Conservation (phyloP, 2,797 vertebrate genomes). For the Babyrousa celebensis region DNA sequence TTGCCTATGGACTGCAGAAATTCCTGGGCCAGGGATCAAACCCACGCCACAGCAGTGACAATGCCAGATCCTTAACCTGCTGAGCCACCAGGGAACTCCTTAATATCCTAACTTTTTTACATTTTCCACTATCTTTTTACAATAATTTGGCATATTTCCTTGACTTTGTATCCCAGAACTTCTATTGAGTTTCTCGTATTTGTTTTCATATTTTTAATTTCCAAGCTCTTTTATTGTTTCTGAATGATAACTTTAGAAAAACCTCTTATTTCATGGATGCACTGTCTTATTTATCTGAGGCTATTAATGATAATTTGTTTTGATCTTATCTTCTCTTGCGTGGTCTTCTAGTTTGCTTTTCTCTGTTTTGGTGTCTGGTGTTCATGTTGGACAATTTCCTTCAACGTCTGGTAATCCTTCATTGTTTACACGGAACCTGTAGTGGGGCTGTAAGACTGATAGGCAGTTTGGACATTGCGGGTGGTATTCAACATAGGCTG, state of each 20-base stretch:
- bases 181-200: background rate
- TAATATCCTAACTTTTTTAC: background rate
- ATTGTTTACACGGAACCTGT: background rate
- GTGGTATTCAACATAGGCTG: background rate
- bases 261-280: background rate
- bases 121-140: background rate
- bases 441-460: background rate
- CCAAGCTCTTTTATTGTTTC: background rate
- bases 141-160: background rate
- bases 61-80: too few species aligned
- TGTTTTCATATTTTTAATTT: slow-evolving; percentile 61
- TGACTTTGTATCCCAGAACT: background rate
- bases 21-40: too few species aligned
- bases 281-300: background rate
- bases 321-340: background rate
- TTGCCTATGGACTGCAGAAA: too few species aligned
- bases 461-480: background rate
- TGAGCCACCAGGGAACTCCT: too few species aligned
- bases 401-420: background rate
- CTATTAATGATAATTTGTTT: background rate
- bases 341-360: background rate
- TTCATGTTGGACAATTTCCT: background rate
- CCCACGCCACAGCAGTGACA: too few species aligned
- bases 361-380: background rate
- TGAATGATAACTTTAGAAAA: background rate